Base-by-base conservation (phyloP, 2,797 vertebrate genomes). In the Peromyscus aztecus region DNA sequence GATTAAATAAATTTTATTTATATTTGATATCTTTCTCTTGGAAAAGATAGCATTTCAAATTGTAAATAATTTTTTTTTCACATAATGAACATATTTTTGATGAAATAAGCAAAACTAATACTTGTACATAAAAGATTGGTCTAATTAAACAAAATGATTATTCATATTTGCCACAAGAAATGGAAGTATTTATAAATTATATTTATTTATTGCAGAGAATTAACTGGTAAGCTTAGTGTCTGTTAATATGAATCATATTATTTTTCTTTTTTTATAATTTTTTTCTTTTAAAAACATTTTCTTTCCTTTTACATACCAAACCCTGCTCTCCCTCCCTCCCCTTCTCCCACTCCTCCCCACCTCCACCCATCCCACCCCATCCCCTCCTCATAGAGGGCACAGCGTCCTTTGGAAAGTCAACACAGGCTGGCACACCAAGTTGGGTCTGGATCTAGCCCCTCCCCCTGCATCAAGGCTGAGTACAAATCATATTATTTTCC, bases 21-120 rank as follows among this genome's bases (percentile, higher is more conserved):
- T 9, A 61, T 6, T 13, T 77, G 21, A 65, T 46, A 37, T 57
- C 52, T 57, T 75, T 46, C 46, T 89, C 19, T 91, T 86, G 1
- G 16, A 94, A 82, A 92, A 78, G 8, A 40, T 69, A 16, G 52
- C 7, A 94, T 4, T 16, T 55, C 61, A 73, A 83, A 29, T 65
- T 89, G 3, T 55, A 85, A 91, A 77, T 57, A 90, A 69, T 59
- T 80, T 80, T 85, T 85, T 46, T 85, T 75, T 37, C 19, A 61
- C 6, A 90, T 3, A 92, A 65, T 52, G 7, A 88, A 73, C 8
- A 6, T 31, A 71, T 34, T 92, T 83, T 89, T 40, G 78, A 55
- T 81, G 43, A 95, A 81, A 85, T 77, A 88, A 84, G 2, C 78
- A 43, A 90, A 75, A 75, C 37, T 90, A 55, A 59, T 21, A 92